Evolutionary conservation across 2,888 invertebrate species (phyloP).

Genomic region (Fabriciana adippe): DNA sequence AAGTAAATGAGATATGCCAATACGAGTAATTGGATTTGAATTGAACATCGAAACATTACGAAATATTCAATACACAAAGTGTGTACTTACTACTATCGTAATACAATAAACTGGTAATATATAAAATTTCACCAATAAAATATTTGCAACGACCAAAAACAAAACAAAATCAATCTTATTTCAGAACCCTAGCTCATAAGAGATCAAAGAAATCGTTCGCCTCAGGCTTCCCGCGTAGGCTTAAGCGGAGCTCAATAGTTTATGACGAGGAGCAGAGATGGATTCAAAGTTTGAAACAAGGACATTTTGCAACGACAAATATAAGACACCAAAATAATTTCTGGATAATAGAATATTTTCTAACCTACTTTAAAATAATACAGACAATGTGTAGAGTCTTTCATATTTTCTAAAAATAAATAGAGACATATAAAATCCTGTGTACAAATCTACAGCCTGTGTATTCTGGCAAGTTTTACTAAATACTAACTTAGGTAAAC

Average conservation of each 20-base stretch:
- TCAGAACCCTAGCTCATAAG: conserved; percentile 22
- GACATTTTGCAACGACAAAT: conserved; percentile 6
- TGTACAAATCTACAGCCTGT: no score
- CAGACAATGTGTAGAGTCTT: no score
- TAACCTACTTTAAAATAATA: no score
- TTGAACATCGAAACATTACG: conserved; percentile 14
- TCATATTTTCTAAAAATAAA: no score
- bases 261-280: conserved; percentile 13
- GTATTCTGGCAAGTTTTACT: no score
- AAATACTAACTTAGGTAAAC: conserved; percentile 16
- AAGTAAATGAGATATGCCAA: conserved; percentile 30
- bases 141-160: conserved; percentile 15
- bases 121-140: conserved; percentile 1
- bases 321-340: no score
- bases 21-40: conserved; percentile 28
- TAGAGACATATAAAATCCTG: no score
- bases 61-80: neutral
- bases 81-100: neutral
- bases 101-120: neutral
- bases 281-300: conserved; percentile 9
- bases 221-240: conserved; percentile 19
- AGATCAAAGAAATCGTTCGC: conserved; percentile 33
- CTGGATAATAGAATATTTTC: no score
- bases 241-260: conserved; percentile 25
- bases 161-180: conserved; percentile 22